Evolutionary conservation across 2,888 invertebrate genomes (phyloP).

Genomic region (Sympetrum striolatum): DNA sequence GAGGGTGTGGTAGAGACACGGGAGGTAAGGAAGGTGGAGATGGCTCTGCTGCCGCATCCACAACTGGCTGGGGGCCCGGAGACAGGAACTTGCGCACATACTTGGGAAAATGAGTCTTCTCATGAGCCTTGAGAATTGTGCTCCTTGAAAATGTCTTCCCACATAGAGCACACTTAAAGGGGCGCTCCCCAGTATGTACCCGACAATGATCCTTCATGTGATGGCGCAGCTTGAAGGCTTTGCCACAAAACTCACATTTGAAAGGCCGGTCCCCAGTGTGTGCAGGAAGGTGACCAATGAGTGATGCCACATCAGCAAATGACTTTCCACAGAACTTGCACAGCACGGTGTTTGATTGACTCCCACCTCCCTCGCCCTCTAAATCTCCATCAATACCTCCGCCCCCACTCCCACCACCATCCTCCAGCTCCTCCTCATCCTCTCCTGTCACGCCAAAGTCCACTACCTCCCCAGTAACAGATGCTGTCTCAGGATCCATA

Average conservation of each 20-base stretch:
- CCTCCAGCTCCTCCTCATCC: constrained; percentile 7
- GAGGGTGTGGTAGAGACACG: constrained; percentile 19
- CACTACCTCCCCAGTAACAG: constrained; percentile 29
- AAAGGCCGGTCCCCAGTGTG: constrained; percentile 91
- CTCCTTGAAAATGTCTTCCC: constrained; percentile 91
- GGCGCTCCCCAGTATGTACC: constrained; percentile 89
- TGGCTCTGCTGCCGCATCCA: constrained; percentile 69
- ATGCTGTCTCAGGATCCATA: constrained; percentile 32
- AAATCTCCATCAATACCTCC: constrained; percentile 58
- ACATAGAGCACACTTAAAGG: constrained; percentile 87
- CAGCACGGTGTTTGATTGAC: constrained; percentile 66
- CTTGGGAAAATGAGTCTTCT: constrained; percentile 92
- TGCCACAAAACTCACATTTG: constrained; percentile 93
- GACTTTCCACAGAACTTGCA: constrained; percentile 94
- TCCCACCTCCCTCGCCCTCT: constrained; percentile 67
- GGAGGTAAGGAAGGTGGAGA: constrained; percentile 16
- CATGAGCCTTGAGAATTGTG: constrained; percentile 89
- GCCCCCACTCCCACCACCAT: constrained; percentile 15
- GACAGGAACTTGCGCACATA: constrained; percentile 89
- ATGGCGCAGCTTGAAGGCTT: constrained; percentile 89
- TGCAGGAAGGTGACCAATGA: constrained; percentile 86
- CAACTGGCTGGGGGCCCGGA: constrained; percentile 82
- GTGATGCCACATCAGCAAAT: constrained; percentile 87
- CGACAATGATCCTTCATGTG: constrained; percentile 95
- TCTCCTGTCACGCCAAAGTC: constrained; percentile 34